A percentile compares a stretch with the other conserved stretches of the same genome.
Conservation (phyloP, 2,888 invertebrate genomes). For the Synanthedon myopaeformis region DNA sequence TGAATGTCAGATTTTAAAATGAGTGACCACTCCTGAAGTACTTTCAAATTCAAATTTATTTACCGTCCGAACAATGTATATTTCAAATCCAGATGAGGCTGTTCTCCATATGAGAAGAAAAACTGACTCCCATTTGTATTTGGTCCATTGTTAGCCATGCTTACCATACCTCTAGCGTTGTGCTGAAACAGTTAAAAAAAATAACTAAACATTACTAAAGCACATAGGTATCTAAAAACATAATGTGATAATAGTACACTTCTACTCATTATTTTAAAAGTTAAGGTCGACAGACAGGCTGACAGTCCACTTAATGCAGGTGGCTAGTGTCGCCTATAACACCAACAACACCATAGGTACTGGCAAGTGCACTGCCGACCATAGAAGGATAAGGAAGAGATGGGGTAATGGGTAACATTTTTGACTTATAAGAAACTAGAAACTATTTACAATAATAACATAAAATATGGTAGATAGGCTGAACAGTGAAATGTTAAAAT, state of each 20-base stretch:
- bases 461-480: too few relatives aligned
- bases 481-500: too few relatives aligned
- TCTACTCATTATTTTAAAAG: neutral
- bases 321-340: too few relatives aligned
- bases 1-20: too few relatives aligned
- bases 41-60: constrained; percentile 14
- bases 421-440: too few relatives aligned
- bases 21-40: too few relatives aligned
- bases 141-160: constrained; percentile 99
- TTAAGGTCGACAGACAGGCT: too few relatives aligned
- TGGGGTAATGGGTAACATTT: too few relatives aligned
- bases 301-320: neutral
- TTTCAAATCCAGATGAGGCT: constrained; percentile 95
- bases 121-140: constrained; percentile 99
- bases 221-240: neutral
- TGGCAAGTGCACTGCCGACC: too few relatives aligned
- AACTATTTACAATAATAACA: too few relatives aligned
- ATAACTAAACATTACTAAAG: neutral
- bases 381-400: too few relatives aligned
- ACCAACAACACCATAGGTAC: too few relatives aligned
- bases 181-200: constrained; percentile 68
- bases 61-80: constrained; percentile 98
- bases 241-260: neutral
- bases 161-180: constrained; percentile 86
- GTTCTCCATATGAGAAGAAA: constrained; percentile 94